phyloP scores from a whole-genome alignment of 2,888 invertebrate species.

The Iphiclides podalirius region DNA sequence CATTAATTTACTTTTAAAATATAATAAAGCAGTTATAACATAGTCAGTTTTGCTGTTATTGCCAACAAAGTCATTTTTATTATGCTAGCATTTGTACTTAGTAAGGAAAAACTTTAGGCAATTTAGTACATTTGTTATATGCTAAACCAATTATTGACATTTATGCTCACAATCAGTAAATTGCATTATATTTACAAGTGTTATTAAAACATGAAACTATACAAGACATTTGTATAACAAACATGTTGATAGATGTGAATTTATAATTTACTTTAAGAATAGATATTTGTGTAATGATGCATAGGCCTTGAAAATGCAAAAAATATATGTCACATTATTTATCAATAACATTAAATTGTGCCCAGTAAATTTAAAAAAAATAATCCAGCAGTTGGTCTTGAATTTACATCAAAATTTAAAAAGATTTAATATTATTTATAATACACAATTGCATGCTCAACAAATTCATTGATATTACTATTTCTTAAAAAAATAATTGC shows the following conservation, averaged over 20 bases:
- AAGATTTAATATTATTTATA: conserved; percentile 3
- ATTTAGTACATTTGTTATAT: conserved; percentile 8
- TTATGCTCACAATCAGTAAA: not conserved
- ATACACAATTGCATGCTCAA: conserved; percentile 3
- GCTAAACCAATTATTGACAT: conserved; percentile 1
- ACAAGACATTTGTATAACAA: not conserved
- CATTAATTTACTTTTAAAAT: no score
- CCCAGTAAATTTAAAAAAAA: conserved; percentile 15
- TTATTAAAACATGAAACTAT: conserved; percentile 4
- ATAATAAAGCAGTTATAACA: no score
- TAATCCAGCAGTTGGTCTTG: conserved; percentile 6
- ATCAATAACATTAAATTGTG: not conserved
- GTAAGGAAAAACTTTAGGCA: conserved; percentile 7
- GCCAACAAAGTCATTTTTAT: conserved; percentile 7
- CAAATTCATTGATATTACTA: not conserved
- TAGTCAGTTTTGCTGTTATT: not conserved
- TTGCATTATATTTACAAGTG: conserved; percentile 22
- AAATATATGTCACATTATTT: not conserved
- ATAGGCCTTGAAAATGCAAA: not conserved
- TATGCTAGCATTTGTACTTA: conserved; percentile 15
- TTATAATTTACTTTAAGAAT: not conserved
- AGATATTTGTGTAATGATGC: not conserved
- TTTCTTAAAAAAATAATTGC: conserved; percentile 22
- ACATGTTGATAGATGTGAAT: not conserved
- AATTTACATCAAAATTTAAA: not conserved